A percentile compares a stretch with the other conserved stretches of the same genome.
phyloP scores from a whole-genome alignment of 1,140 invertebrate species.

The Drosophila subobscura region DNA sequence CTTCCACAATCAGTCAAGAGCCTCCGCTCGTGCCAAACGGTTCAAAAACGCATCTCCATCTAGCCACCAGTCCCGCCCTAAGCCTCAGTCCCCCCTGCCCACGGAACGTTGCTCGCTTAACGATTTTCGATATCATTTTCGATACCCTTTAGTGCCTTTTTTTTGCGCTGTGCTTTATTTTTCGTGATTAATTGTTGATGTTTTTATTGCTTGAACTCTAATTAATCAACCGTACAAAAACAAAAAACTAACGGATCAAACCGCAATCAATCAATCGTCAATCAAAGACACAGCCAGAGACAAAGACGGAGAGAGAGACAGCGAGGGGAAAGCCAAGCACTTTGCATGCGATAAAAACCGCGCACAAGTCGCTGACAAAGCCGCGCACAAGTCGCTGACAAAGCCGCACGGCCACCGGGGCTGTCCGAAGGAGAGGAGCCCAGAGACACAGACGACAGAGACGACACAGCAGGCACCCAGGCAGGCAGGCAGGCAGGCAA shows the following conservation, averaged over 20 bases:
- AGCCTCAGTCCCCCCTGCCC: slow-evolving; percentile 1
- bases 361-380: slow-evolving; percentile 12
- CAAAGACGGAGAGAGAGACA: slow-evolving; percentile 7
- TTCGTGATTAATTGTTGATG: too few relatives aligned
- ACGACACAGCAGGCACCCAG: too few relatives aligned
- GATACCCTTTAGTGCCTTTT: too few relatives aligned
- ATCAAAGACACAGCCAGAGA: slow-evolving; percentile 35
- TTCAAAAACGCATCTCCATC: slow-evolving; percentile 38
- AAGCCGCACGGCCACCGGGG: not conserved
- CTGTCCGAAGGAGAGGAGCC: slow-evolving; percentile 27
- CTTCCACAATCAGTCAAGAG: slow-evolving; percentile 78
- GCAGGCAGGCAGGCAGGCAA: slow-evolving; percentile 29
- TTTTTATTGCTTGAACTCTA: too few relatives aligned
- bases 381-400: slow-evolving; percentile 5
- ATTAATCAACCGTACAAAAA: too few relatives aligned
- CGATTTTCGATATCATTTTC: too few relatives aligned
- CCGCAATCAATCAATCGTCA: slow-evolving; percentile 31
- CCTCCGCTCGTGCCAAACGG: slow-evolving; percentile 77
- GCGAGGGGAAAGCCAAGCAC: not conserved
- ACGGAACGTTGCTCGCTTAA: not conserved
- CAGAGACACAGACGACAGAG: too few relatives aligned
- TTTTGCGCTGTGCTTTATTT: not conserved
- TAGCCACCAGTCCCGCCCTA: slow-evolving; percentile 7
- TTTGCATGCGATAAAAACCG: slow-evolving; percentile 26
- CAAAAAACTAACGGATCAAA: too few relatives aligned